phyloP scores from a whole-genome alignment of 2,888 invertebrate species.

The Cryptocephalus moraei region DNA sequence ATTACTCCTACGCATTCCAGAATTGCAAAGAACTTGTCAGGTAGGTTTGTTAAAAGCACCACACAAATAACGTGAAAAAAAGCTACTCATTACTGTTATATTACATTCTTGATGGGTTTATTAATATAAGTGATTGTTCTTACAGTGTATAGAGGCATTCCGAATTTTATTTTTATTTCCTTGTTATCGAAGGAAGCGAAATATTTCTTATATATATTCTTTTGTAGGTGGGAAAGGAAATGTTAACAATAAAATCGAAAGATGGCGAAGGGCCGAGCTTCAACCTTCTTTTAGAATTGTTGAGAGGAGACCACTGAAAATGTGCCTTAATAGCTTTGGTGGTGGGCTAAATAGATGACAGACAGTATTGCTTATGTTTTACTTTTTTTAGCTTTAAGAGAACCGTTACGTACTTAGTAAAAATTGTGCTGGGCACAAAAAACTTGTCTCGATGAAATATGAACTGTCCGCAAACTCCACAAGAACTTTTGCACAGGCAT shows the following conservation, averaged over 20 bases:
- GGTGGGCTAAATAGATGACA: conserved; percentile 30
- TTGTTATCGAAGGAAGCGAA: not conserved
- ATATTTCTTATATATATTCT: conserved; percentile 18
- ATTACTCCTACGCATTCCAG: conserved; percentile 83
- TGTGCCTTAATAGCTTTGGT: conserved; percentile 36
- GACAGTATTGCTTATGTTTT: conserved; percentile 33
- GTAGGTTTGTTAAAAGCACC: conserved; percentile 34
- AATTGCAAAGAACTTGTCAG: conserved; percentile 90
- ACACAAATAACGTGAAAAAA: not conserved
- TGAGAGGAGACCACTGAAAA: conserved; percentile 78
- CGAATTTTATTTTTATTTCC: no score
- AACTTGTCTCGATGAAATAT: conserved; percentile 11
- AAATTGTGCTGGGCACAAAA: conserved; percentile 16
- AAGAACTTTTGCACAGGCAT: not conserved
- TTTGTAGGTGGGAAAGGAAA: conserved; percentile 81
- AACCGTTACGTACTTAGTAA: conserved; percentile 33
- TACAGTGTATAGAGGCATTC: not conserved
- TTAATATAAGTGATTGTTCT: not conserved
- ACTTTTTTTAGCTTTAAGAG: conserved; percentile 31
- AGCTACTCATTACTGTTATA: not conserved
- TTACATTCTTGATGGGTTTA: not conserved
- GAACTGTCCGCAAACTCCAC: not conserved
- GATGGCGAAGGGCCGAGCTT: conserved; percentile 86
- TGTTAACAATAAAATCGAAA: conserved; percentile 77
- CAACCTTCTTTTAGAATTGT: conserved; percentile 90